Evolutionary conservation across 2,888 invertebrate species (phyloP).

Genomic region (Parnassius orleans): DNA sequence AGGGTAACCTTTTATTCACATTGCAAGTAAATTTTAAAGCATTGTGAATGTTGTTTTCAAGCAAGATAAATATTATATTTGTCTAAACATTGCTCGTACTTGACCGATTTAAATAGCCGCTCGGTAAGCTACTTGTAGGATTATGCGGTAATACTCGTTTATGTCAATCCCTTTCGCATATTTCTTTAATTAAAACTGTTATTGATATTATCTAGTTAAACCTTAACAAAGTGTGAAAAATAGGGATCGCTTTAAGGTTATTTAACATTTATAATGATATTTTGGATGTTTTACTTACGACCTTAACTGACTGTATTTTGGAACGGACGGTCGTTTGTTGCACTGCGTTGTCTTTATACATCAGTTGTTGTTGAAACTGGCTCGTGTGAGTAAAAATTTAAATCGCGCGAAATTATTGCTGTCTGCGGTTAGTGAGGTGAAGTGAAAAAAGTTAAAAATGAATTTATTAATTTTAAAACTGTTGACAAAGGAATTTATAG

Average conservation of each 20-base stretch:
- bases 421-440: conserved; percentile 3
- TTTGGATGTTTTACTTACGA: conserved; percentile 23
- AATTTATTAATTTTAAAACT: conserved; percentile 21
- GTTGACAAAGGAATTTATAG: conserved; percentile 34
- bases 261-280: not conserved
- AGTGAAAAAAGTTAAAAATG: conserved; percentile 21
- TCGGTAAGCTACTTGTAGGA: not conserved
- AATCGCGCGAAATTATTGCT: conserved; percentile 2
- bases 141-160: not conserved
- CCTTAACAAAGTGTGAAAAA: no score
- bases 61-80: not conserved
- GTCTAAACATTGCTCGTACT: conserved; percentile 5
- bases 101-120: conserved; percentile 5
- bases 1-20: no score
- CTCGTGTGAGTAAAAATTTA: conserved; percentile 7
- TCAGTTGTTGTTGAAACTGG: conserved; percentile 8
- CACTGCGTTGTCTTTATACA: conserved; percentile 23
- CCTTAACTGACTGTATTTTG: conserved; percentile 36
- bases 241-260: no score
- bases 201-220: not conserved
- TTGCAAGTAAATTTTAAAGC: no score
- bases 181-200: not conserved
- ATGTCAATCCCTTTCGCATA: not conserved
- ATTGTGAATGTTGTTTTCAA: not conserved
- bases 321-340: conserved; percentile 30